These are phyloP conservation scores for Andrena flavipes DNA, from an alignment of 2,888 invertebrate genomes.

Conservation along the genomic window DNA sequence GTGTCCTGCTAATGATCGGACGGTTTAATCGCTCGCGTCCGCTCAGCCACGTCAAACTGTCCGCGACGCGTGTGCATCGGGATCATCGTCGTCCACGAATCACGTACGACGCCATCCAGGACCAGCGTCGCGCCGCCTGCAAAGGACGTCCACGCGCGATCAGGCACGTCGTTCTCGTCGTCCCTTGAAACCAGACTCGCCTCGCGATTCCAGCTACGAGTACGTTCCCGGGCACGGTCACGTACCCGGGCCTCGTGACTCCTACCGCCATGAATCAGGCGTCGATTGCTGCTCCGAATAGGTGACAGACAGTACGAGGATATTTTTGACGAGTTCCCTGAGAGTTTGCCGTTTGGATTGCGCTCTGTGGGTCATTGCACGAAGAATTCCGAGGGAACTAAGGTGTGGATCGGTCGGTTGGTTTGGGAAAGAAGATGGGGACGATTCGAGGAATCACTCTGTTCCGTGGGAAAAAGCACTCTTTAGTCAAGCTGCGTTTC, in stretches of 20 bases:
- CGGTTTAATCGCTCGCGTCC: constrained; percentile 54
- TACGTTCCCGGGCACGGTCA: not conserved
- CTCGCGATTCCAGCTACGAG: constrained; percentile 40
- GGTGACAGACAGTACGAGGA: not conserved
- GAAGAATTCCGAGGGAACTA: not conserved
- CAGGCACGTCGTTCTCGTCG: constrained; percentile 3
- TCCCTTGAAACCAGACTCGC: constrained; percentile 18
- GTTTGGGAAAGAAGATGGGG: too few relatives aligned
- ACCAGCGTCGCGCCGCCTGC: constrained; percentile 13
- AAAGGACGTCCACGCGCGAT: constrained; percentile 17
- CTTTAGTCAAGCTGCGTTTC: not conserved
- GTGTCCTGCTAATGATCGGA: constrained; percentile 50
- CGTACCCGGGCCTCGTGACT: constrained; percentile 22
- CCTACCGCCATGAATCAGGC: constrained; percentile 2
- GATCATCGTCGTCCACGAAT: constrained; percentile 21
- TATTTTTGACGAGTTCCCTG: not conserved
- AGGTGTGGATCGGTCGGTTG: too few relatives aligned
- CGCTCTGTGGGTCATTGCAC: not conserved
- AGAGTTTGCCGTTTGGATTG: not conserved
- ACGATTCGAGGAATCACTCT: too few relatives aligned
- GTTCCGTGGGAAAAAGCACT: too few relatives aligned
- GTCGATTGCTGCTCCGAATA: constrained; percentile 17
- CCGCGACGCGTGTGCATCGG: constrained; percentile 6
- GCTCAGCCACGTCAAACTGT: constrained; percentile 26
- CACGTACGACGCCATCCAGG: constrained; percentile 33